phyloP scores from a whole-genome alignment of 2,797 vertebrate genomes.

The Melanotaenia boesemani region DNA sequence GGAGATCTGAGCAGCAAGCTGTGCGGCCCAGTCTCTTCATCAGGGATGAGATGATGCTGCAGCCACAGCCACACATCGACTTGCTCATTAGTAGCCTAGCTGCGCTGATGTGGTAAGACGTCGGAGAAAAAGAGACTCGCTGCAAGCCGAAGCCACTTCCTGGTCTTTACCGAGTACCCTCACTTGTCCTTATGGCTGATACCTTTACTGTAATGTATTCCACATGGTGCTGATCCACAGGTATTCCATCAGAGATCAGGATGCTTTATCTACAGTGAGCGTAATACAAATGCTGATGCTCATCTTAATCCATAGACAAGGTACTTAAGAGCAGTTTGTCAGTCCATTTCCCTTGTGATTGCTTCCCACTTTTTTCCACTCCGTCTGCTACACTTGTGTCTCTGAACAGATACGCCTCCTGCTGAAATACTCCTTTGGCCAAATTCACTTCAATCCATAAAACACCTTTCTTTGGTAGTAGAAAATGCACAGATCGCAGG shows the following conservation, averaged over 20 bases:
- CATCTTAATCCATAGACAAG: constrained; percentile 61
- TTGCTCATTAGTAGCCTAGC: constrained; percentile 88
- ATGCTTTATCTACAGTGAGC: constrained; percentile 14
- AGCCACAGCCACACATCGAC: constrained; percentile 99
- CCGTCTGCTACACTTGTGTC: constrained; percentile 54
- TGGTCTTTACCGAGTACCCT: constrained; percentile 38
- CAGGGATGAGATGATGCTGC: constrained; percentile 97
- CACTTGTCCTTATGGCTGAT: constrained; percentile 44
- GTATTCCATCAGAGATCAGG: constrained; percentile 50
- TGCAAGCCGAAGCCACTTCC: constrained; percentile 44
- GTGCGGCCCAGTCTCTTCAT: constrained; percentile 99
- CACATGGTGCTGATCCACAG: constrained; percentile 79
- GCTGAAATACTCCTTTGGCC: constrained; percentile 30
- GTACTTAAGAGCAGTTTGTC: constrained; percentile 58
- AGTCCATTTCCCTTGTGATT: constrained; percentile 76
- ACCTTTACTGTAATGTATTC: constrained; percentile 42
- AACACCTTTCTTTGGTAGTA: constrained; percentile 50
- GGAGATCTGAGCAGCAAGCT: constrained; percentile 96
- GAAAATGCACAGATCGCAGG: constrained; percentile 44
- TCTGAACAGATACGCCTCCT: constrained; percentile 59
- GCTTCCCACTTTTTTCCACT: constrained; percentile 65
- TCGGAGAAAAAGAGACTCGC: constrained; percentile 14
- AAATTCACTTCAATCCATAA: constrained; percentile 56
- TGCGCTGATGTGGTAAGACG: constrained; percentile 48
- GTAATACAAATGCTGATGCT: constrained; percentile 35